phyloP scores from a whole-genome alignment of 2,797 vertebrate species.

The Hybognathus amarus region DNA sequence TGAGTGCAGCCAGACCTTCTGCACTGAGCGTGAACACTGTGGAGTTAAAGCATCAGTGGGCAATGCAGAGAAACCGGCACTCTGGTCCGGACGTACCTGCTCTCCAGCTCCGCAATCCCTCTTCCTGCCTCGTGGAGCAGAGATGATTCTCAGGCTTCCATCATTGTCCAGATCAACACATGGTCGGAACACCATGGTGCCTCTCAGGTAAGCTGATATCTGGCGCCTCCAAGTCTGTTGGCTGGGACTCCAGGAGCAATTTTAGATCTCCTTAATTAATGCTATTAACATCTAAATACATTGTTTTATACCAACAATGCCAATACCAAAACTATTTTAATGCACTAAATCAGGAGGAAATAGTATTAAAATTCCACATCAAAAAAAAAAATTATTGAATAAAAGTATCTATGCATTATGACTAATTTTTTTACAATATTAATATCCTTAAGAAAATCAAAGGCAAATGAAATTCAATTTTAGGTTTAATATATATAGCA shows the following conservation, averaged over 20 bases:
- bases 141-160: slow-evolving; percentile 69
- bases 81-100: slow-evolving; percentile 59
- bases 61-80: slow-evolving; percentile 48
- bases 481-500: background rate
- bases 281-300: background rate
- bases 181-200: slow-evolving; percentile 59
- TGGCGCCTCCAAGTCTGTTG: background rate
- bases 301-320: background rate
- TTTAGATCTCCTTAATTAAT: background rate
- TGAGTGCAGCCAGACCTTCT: slow-evolving; percentile 63
- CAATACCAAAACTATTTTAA: background rate
- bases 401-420: background rate
- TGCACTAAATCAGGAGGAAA: background rate
- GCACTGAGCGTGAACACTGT: slow-evolving; percentile 59
- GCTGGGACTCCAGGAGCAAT: background rate
- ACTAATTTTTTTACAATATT: too few species aligned
- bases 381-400: background rate
- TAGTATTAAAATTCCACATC: too few species aligned
- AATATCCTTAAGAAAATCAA: background rate
- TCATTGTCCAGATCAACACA: slow-evolving; percentile 61
- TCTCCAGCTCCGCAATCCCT: slow-evolving; percentile 59
- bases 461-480: background rate
- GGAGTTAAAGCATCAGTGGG: slow-evolving; percentile 57
- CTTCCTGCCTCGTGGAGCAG: slow-evolving; percentile 45
- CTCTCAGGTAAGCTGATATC: slow-evolving; percentile 69